Base-by-base conservation (phyloP, 2,797 vertebrate species). In the Periparus ater region DNA sequence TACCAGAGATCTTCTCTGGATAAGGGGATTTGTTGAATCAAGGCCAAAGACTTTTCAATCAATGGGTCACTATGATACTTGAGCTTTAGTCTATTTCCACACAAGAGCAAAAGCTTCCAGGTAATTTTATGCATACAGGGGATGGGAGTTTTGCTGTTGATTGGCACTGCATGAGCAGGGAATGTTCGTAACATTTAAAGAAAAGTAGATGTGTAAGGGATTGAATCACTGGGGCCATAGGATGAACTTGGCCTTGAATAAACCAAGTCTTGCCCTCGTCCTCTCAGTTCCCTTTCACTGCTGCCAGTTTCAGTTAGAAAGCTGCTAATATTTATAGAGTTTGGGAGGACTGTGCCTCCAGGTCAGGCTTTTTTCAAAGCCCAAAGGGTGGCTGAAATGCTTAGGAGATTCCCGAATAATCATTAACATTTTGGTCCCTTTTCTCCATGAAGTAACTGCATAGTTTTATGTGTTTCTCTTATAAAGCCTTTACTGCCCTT, bases 1-100 rank as follows among this genome's bases (percentile, higher is more conserved):
- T 68, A 76, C 25, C 16, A 62, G 63, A 85, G 58, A 82, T 88
- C 42, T 65, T 78, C 45, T 85, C 36, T 77, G 78, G 75, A 34
- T 91, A 91, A 94, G 40, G 50, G 44, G 34, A 85, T 82, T 91
- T 82, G 40, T 22, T 89, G 53, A 92, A 85, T 83, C 25, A 75
- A 74, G 87, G 65, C 61, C 30, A 73, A 85, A 77, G 50, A 74
- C 54, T 54, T 95, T 85, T 74, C 3, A 2, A 19, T 32, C 47
- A 2, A 0, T 45, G 51, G 51, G 66, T 80, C 72, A 75, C 36
- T 66, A 2, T 53, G 48, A 75, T 40, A 81, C 78, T 50, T 71
- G 67, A 32, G 13, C 23, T 70, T 75, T 73, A 81, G 51, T 44
- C 38, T 67, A 78, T 89, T 77, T 62, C 70, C 58, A 62, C 17